Evolutionary conservation across 1,140 invertebrate genomes (phyloP).

Genomic region (Cherax destructor): DNA sequence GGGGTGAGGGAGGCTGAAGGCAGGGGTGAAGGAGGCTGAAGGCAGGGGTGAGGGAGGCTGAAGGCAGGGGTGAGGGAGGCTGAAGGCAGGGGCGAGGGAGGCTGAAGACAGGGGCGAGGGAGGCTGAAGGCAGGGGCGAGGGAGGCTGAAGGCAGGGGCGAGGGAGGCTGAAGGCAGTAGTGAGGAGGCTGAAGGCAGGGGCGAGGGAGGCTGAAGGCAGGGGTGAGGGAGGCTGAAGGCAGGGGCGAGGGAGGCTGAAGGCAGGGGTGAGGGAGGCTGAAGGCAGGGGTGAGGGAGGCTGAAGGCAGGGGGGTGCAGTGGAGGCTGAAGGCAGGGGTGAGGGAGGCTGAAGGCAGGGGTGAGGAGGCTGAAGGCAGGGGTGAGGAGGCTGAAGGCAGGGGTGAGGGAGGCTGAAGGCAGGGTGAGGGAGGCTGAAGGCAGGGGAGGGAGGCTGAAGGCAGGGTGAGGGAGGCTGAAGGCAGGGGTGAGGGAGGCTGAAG

Average conservation of each 20-base stretch:
- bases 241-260: neutral
- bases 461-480: neutral
- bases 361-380: neutral
- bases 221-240: too few species aligned
- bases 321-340: neutral
- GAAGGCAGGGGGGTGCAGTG: too few species aligned
- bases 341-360: neutral
- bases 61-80: neutral
- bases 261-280: neutral
- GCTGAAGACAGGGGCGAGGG: too few species aligned
- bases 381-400: too few species aligned
- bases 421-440: neutral
- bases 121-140: too few species aligned
- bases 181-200: too few species aligned
- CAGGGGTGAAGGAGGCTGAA: too few species aligned
- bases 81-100: neutral
- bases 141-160: too few species aligned
- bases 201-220: neutral
- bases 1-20: neutral
- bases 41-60: too few species aligned
- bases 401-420: too few species aligned
- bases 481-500: neutral
- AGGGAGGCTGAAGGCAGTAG: too few species aligned
- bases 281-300: neutral
- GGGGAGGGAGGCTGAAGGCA: too few species aligned